Evolutionary conservation across 2,888 invertebrate genomes (phyloP).

Genomic region (Xestia rhomboidea): DNA sequence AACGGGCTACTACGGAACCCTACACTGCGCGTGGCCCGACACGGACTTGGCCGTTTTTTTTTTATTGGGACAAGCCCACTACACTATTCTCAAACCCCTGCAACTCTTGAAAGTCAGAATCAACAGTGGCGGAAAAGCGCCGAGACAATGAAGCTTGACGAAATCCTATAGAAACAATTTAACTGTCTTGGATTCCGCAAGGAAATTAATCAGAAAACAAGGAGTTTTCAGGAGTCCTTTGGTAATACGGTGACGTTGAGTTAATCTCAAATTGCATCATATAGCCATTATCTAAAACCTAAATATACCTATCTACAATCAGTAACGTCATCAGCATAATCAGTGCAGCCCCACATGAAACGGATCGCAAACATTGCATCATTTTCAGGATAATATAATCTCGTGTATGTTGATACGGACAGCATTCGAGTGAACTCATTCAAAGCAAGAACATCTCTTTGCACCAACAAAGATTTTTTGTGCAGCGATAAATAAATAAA

Average conservation of each 20-base stretch:
- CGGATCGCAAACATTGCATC: slow-evolving; percentile 38
- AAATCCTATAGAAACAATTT: too few species aligned
- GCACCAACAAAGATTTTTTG: neutral
- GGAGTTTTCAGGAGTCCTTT: neutral
- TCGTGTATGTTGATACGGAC: neutral
- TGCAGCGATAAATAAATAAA: neutral
- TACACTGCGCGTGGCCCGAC: too few species aligned
- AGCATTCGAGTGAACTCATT: slow-evolving; percentile 19
- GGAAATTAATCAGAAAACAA: too few species aligned
- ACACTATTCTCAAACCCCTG: too few species aligned
- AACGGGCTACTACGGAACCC: too few species aligned
- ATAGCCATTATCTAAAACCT: neutral
- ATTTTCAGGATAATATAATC: slow-evolving; percentile 18
- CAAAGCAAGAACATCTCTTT: slow-evolving; percentile 9
- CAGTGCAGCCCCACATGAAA: slow-evolving; percentile 20
- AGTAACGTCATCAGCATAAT: slow-evolving; percentile 4
- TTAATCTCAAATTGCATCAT: slow-evolving; percentile 1
- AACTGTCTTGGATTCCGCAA: too few species aligned
- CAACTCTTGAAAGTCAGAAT: too few species aligned
- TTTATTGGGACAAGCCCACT: too few species aligned
- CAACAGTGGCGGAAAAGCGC: too few species aligned
- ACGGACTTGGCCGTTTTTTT: too few species aligned
- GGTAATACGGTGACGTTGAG: neutral
- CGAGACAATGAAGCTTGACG: too few species aligned
- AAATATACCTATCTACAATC: neutral